Conservation (phyloP, 2,797 vertebrate genomes). For the Sebastes wilsoni region DNA sequence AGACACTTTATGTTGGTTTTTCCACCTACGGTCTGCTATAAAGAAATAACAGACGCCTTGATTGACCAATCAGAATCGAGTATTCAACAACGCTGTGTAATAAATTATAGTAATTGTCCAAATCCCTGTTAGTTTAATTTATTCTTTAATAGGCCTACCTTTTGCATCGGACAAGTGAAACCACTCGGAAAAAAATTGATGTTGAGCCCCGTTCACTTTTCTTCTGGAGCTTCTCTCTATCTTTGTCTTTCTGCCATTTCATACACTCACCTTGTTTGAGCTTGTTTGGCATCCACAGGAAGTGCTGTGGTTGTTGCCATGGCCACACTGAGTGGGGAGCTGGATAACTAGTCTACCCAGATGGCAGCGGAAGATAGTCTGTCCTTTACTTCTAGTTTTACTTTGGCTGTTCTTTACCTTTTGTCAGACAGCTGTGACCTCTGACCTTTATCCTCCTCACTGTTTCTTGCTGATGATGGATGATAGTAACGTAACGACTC, state of each 20-base stretch:
- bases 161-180: not conserved
- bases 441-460: not conserved
- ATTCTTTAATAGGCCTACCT: not conserved
- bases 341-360: not conserved
- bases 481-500: not conserved
- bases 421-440: not conserved
- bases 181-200: not conserved
- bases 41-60: too few relatives aligned
- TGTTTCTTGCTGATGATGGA: not conserved
- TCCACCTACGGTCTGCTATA: too few relatives aligned
- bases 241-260: not conserved
- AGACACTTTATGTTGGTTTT: too few relatives aligned
- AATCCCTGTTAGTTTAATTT: too few relatives aligned
- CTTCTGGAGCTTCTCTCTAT: not conserved
- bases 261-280: conserved; percentile 8
- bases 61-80: too few relatives aligned
- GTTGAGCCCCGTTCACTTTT: not conserved
- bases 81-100: too few relatives aligned
- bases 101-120: too few relatives aligned
- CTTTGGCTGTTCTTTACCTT: not conserved
- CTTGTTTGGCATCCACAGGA: conserved; percentile 8
- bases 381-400: not conserved
- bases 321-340: not conserved
- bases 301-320: conserved; percentile 31
- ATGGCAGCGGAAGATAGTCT: not conserved